Evolutionary conservation across 2,888 invertebrate genomes (phyloP).

Genomic region (Brachycybe producta): DNA sequence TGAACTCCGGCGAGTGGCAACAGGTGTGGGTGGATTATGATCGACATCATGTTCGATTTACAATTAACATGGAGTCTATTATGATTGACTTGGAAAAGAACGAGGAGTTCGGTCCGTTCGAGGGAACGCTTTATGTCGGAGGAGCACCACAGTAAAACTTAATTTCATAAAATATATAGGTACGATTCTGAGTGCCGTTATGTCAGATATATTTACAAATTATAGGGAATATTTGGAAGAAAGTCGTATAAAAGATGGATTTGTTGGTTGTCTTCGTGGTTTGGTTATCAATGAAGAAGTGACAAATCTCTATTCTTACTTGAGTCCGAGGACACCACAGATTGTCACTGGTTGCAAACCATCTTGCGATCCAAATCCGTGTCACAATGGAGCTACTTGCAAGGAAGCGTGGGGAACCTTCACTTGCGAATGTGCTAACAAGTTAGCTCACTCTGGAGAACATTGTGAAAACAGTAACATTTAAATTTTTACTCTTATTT

Average conservation of each 20-base stretch:
- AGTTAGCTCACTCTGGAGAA: conserved; percentile 79
- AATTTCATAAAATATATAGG: not conserved
- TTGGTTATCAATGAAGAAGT: conserved; percentile 82
- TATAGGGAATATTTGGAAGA: conserved; percentile 65
- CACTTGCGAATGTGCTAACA: conserved; percentile 80
- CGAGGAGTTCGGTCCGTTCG: conserved; percentile 82
- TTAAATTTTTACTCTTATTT: not conserved
- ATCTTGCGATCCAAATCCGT: conserved; percentile 86
- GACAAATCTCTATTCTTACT: conserved; percentile 79
- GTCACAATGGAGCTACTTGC: conserved; percentile 74
- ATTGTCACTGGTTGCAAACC: conserved; percentile 88
- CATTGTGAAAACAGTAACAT: conserved; percentile 82
- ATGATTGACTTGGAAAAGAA: conserved; percentile 72
- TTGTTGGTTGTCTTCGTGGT: conserved; percentile 87
- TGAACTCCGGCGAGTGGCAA: conserved; percentile 92
- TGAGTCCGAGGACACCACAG: conserved; percentile 57
- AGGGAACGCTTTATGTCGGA: conserved; percentile 77
- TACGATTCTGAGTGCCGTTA: not conserved
- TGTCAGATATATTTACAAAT: conserved; percentile 3
- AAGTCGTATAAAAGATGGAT: conserved; percentile 69
- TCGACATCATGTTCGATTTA: conserved; percentile 80
- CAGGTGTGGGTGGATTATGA: conserved; percentile 92
- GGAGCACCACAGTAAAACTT: conserved; percentile 74
- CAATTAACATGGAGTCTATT: conserved; percentile 78
- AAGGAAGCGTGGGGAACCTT: conserved; percentile 87